These are phyloP conservation scores for Pogonomyrmex barbatus DNA, from an alignment of 1,140 invertebrate genomes.

Conservation along the genomic window DNA sequence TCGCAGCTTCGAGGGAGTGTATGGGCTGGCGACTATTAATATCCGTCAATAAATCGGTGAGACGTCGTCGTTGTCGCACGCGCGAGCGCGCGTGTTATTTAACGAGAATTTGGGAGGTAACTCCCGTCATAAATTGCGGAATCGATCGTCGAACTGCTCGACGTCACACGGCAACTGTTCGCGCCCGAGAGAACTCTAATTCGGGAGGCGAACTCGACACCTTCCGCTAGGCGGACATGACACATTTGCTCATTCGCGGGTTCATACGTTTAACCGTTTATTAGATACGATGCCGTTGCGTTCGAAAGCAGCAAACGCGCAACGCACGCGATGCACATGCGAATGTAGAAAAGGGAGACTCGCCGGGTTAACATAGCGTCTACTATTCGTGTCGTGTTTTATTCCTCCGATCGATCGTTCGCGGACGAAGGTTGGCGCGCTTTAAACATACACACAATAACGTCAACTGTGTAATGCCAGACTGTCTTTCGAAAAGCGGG, in stretches of 20 bases:
- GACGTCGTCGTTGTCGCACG: background rate
- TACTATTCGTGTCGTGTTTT: background rate
- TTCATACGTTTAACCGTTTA: constrained; percentile 20
- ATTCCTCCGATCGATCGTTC: constrained; percentile 35
- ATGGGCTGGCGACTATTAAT: constrained; percentile 41
- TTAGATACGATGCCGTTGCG: background rate
- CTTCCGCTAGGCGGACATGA: background rate
- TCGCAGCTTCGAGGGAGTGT: background rate
- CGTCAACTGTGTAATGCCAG: background rate
- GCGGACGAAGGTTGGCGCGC: constrained; percentile 1
- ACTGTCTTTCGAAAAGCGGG: background rate
- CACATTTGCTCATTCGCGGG: constrained; percentile 13
- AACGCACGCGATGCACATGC: background rate
- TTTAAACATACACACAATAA: background rate
- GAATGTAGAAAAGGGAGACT: background rate
- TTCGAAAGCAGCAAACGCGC: background rate
- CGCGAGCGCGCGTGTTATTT: constrained; percentile 29
- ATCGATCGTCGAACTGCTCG: constrained; percentile 47
- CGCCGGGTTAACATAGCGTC: no score
- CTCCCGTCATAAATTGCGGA: constrained; percentile 46
- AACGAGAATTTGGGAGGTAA: constrained; percentile 27
- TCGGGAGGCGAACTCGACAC: constrained; percentile 28
- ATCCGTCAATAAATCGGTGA: constrained; percentile 44
- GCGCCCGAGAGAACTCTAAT: constrained; percentile 19
- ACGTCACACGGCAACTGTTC: background rate